Conservation (phyloP, 23 tunicate genomes). For the Trididemnum clinides region DNA sequence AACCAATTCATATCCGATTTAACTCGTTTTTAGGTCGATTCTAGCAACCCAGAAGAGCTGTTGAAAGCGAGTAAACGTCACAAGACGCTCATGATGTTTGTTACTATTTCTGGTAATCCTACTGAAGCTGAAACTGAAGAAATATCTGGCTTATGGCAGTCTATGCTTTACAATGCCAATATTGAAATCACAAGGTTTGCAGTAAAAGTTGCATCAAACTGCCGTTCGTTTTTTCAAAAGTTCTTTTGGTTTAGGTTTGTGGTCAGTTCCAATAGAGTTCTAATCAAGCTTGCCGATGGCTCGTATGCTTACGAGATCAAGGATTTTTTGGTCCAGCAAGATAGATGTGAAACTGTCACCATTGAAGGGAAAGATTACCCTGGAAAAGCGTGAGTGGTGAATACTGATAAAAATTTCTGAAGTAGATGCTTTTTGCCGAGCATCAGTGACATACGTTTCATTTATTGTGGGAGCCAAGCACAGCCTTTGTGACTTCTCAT, state of each 20-base stretch:
- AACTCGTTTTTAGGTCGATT: slow-evolving; percentile 45
- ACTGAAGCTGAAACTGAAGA: slow-evolving; percentile 84
- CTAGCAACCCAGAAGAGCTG: slow-evolving; percentile 70
- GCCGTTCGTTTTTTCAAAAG: not conserved
- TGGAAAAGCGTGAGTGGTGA: slow-evolving; percentile 93
- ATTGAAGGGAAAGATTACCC: slow-evolving; percentile 89
- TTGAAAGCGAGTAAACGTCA: slow-evolving; percentile 69
- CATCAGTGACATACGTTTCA: too few species aligned
- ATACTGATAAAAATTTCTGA: too few species aligned
- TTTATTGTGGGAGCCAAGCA: too few species aligned
- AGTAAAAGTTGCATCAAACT: not conserved
- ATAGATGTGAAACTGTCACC: slow-evolving; percentile 79
- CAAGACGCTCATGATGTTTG: slow-evolving; percentile 95
- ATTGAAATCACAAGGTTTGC: slow-evolving; percentile 77
- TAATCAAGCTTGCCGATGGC: slow-evolving; percentile 78
- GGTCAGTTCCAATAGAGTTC: slow-evolving; percentile 66
- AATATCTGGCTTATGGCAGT: slow-evolving; percentile 85
- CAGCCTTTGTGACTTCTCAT: too few species aligned
- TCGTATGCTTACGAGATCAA: slow-evolving; percentile 84
- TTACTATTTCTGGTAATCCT: slow-evolving; percentile 89
- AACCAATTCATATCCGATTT: too few species aligned
- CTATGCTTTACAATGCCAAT: slow-evolving; percentile 77
- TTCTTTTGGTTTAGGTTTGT: slow-evolving; percentile 56
- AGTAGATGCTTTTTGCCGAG: too few species aligned
- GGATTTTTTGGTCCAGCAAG: slow-evolving; percentile 86